Base-by-base conservation (phyloP, 2,797 vertebrate species). In the Xiphophorus birchmanni region DNA sequence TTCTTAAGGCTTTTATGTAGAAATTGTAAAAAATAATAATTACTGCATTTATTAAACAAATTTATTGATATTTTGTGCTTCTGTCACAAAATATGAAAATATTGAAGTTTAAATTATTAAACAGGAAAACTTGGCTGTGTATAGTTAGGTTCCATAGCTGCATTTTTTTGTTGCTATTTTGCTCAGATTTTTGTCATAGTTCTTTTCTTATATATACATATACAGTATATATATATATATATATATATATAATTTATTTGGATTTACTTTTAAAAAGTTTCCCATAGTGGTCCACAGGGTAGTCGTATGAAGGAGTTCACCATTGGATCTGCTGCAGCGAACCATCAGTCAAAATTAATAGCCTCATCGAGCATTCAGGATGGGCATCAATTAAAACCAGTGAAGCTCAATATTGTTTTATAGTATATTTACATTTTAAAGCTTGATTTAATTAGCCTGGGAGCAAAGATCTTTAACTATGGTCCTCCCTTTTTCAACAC, bases 381-480 rank as follows among this genome's bases (percentile, higher is more conserved):
- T 86, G 73, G 88, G 88, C 89, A 88, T 92, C 90, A 90, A 91
- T 94, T 95, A 95, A 95, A 95, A 88, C 87, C 92, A 94, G 87
- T 91, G 91, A 86, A 94, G 93, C 94, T 92, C 86, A 92, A 87
- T 94, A 94, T 94, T 94, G 92, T 95, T 95, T 95, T 93, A 96
- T 94, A 92, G 87, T 94, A 94, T 95, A 93, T 95, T 95, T 95
- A 94, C 92, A 94, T 95, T 95, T 94, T 94, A 93, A 94, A 92
- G 90, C 89, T 92, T 94, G 89, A 94, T 94, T 94, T 94, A 95
- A 95, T 95, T 94, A 95, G 88, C 80, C 74, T 78, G 54, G 76
- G 87, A 90, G 80, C 84, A 85, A 69, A 88, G 80, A 86, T 88
- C 86, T 81, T 92, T 89, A 80, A 89, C 86, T 44, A 81, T 52